Evolutionary conservation across 2,888 invertebrate species (phyloP).

Genomic region (Exocentrus adspersus): DNA sequence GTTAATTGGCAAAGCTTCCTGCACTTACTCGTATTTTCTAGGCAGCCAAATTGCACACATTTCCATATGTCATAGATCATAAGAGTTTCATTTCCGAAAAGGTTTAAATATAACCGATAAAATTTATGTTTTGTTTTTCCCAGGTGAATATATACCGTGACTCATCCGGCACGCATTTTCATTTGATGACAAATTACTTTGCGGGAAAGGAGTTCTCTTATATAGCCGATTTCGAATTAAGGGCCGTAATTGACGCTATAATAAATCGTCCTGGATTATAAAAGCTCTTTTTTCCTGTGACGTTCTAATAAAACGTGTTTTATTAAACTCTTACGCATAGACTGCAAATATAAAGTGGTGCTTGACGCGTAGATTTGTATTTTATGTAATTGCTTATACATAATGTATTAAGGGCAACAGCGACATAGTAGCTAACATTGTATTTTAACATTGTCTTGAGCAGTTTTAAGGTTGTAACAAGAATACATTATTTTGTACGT

Average conservation of each 20-base stretch:
- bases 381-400: not conserved
- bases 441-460: too few relatives aligned
- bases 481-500: too few relatives aligned
- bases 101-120: constrained; percentile 15
- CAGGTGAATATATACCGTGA: constrained; percentile 4
- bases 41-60: constrained; percentile 13
- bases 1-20: constrained; percentile 24
- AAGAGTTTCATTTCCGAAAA: constrained; percentile 2
- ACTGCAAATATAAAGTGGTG: not conserved
- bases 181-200: constrained; percentile 16
- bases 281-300: not conserved
- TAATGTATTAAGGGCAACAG: too few relatives aligned
- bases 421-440: too few relatives aligned
- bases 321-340: not conserved
- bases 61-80: constrained; percentile 14
- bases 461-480: too few relatives aligned
- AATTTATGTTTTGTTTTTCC: constrained; percentile 19
- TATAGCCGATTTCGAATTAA: not conserved
- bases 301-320: not conserved
- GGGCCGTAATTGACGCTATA: not conserved
- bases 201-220: constrained; percentile 2
- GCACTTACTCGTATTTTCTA: constrained; percentile 8
- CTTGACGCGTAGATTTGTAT: not conserved
- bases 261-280: not conserved
- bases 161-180: constrained; percentile 19